phyloP scores from a whole-genome alignment of 1,140 invertebrate genomes.

The Papilio glaucus region DNA sequence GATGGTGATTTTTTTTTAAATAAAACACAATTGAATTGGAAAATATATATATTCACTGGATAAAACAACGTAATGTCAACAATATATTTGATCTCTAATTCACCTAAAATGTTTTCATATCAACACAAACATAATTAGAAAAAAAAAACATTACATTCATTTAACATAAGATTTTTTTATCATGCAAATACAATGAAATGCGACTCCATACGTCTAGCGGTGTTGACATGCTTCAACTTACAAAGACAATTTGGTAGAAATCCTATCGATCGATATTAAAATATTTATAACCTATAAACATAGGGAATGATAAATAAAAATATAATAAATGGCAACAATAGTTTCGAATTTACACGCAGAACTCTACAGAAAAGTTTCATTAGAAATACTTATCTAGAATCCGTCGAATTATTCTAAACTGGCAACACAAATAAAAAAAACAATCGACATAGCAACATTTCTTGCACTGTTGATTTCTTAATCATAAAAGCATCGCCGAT shows the following conservation, averaged over 20 bases:
- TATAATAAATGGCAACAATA: not conserved
- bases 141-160: constrained; percentile 36
- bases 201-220: not conserved
- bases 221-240: not conserved
- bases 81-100: constrained; percentile 52
- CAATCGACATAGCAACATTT: not conserved
- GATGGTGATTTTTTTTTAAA: constrained; percentile 27
- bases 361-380: not conserved
- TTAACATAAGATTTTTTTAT: not conserved
- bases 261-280: not conserved
- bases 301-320: not conserved
- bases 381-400: not conserved
- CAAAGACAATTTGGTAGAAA: not conserved
- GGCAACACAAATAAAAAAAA: not conserved
- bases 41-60: constrained; percentile 69
- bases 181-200: not conserved
- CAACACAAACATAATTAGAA: constrained; percentile 43
- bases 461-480: not conserved
- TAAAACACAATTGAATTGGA: constrained; percentile 55
- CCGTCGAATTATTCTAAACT: not conserved
- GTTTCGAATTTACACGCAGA: not conserved
- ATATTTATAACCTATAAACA: too few relatives aligned
- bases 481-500: not conserved
- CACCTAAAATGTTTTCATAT: constrained; percentile 49
- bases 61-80: constrained; percentile 64